Evolutionary conservation across 2,797 vertebrate species (phyloP).

Genomic region (Helarctos malayanus): DNA sequence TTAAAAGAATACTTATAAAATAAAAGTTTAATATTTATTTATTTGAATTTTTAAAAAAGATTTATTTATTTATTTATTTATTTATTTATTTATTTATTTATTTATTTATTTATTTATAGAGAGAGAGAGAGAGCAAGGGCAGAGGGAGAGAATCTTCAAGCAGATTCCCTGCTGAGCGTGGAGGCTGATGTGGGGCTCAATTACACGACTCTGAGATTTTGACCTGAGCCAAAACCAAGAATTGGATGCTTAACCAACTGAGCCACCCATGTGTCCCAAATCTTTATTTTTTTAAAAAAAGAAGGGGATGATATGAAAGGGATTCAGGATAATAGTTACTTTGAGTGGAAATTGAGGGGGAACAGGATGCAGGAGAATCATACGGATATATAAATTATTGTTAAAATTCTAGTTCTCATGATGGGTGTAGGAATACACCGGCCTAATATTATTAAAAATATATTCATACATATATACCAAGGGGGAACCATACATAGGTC

Average conservation of each 20-base stretch:
- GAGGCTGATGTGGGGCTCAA: neutral
- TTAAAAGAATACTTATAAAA: neutral
- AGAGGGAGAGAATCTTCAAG: neutral
- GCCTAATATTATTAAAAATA: neutral
- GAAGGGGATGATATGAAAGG: neutral
- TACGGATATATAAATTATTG: neutral
- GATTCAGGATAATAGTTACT: neutral
- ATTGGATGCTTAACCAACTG: neutral
- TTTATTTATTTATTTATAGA: neutral
- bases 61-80: neutral
- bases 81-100: neutral
- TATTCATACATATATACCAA: neutral
- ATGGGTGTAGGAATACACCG: neutral
- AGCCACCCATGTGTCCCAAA: neutral
- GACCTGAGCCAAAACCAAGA: neutral
- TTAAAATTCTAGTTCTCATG: conserved; percentile 26
- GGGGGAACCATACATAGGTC: neutral
- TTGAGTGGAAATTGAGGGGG: neutral
- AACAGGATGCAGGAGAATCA: neutral
- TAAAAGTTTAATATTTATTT: neutral
- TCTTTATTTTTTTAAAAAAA: neutral
- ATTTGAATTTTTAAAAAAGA: neutral
- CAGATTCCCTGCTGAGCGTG: neutral
- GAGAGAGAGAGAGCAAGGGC: neutral
- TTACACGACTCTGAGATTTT: neutral